Evolutionary conservation across 2,113 vertebrate genomes (phyloP), one percentile per base, ranked within the genome.

Genomic region (Caracal caracal): DNA sequence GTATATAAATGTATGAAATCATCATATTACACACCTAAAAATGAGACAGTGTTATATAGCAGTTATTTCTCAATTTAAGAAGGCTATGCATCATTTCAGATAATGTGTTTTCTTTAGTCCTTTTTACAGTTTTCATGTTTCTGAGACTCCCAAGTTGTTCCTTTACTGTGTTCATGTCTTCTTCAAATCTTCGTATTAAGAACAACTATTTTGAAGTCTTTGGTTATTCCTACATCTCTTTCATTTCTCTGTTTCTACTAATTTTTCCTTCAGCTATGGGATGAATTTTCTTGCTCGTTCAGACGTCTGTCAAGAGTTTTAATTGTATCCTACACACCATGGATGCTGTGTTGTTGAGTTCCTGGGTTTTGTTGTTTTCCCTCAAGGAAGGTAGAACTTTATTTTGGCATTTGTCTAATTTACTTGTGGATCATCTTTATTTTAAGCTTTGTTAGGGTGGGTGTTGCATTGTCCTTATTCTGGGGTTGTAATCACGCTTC

Each of bases 371-470:
- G 16, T 51, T 76, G 26, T 75, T 65, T 93, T 87, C 35, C n/a
- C 6, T 87, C 73, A 40, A 53, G 22, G 22, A 87, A 17, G 22
- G 7, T 53, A 79, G 40, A 71, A 33, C 79, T 88, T 95, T 89
- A 59, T 88, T 95, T 85, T 84, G 76, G 3, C 33, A 79, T 83
- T 94, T 43, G 68, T 26, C 85, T 89, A 88, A 68, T 70, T 88
- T 83, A 20, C 78, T 85, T 95, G 10, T 65, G 51, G 43, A 71
- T 90, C 73, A 92, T 22, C 49, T 81, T 81, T 43, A 75, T n/a
- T 80, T 97, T 96, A 84, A 75, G 61, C 68, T 73, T 84, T 85
- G 83, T 79, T 84, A 90, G 37, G 16, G 37, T 47, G 15, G 33
- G 53, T 76, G 33, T 71, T 11, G 47, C 68, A 6, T 49, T 92